These are phyloP conservation scores for Lagodon rhomboides DNA, from an alignment of 2,797 vertebrate genomes.

Conservation along the genomic window DNA sequence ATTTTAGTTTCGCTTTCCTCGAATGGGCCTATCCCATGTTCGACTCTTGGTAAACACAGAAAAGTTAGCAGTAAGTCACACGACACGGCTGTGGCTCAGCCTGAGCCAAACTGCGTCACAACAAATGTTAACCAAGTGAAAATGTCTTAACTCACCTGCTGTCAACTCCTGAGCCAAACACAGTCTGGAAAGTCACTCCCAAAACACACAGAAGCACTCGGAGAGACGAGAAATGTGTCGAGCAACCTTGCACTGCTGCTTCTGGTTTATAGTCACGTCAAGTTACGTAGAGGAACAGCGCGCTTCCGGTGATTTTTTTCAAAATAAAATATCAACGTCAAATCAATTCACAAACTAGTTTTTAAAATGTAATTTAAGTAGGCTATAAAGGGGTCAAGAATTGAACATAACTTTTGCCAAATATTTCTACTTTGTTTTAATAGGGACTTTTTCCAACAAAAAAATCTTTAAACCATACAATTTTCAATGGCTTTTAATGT, in stretches of 20 bases:
- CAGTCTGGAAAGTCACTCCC: fast-evolving
- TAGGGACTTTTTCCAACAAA: not conserved
- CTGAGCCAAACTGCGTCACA: conserved; percentile 69
- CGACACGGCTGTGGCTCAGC: conserved; percentile 6
- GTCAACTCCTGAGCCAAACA: not conserved
- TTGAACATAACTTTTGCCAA: not conserved
- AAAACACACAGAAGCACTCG: not conserved
- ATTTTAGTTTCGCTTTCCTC: conserved; percentile 61
- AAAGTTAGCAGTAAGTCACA: conserved; percentile 57
- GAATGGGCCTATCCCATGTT: conserved; percentile 19
- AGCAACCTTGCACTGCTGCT: not conserved
- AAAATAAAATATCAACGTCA: conserved; percentile 66
- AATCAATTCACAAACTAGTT: fast-evolving
- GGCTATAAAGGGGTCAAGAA: fast-evolving
- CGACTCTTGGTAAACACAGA: conserved; percentile 30
- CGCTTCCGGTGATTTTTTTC: conserved; percentile 3
- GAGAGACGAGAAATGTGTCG: not conserved
- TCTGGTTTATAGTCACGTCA: not conserved
- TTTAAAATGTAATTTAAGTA: not conserved
- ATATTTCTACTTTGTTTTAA: not conserved
- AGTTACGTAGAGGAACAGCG: fast-evolving
- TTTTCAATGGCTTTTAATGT: not conserved
- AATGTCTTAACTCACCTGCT: conserved; percentile 59
- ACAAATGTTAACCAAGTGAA: not conserved
- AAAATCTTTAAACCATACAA: no score